These are phyloP conservation scores for Muntiacus reevesi DNA, from an alignment of 2,113 vertebrate species.

Conservation along the genomic window DNA sequence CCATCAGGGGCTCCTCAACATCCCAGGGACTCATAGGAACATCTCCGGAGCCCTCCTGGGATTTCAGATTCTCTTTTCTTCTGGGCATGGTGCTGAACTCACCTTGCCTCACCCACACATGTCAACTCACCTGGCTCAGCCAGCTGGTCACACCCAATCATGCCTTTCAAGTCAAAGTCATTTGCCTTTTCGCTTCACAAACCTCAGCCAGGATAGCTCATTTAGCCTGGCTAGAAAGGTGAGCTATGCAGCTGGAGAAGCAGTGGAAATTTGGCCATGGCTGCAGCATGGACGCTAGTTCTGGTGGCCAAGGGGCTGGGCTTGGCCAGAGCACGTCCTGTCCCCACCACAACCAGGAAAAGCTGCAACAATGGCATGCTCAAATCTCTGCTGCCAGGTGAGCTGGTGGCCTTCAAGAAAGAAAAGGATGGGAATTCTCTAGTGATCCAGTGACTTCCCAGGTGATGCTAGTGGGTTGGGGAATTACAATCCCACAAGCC, in stretches of 20 bases:
- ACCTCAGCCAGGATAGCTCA: background rate
- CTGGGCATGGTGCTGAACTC: background rate
- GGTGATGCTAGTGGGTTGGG: background rate
- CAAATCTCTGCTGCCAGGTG: background rate
- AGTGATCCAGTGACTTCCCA: background rate
- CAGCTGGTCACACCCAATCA: background rate
- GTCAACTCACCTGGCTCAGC: background rate
- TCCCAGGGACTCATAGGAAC: background rate
- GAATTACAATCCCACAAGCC: background rate
- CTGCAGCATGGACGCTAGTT: background rate
- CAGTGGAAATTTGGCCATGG: background rate
- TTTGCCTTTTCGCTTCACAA: background rate
- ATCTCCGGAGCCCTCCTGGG: background rate
- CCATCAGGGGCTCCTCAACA: background rate
- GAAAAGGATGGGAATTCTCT: slow-evolving; percentile 1
- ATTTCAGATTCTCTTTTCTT: slow-evolving; percentile 36
- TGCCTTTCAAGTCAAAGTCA: background rate
- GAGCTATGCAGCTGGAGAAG: background rate
- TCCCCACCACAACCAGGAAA: background rate
- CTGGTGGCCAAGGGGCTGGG: background rate
- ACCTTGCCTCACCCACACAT: background rate
- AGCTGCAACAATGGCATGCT: slow-evolving; percentile 57
- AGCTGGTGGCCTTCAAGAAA: slow-evolving; percentile 9
- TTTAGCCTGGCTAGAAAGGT: background rate
- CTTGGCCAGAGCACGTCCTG: background rate